phyloP scores from a whole-genome alignment of 1,140 invertebrate species.

The Ceratina calcarata region DNA sequence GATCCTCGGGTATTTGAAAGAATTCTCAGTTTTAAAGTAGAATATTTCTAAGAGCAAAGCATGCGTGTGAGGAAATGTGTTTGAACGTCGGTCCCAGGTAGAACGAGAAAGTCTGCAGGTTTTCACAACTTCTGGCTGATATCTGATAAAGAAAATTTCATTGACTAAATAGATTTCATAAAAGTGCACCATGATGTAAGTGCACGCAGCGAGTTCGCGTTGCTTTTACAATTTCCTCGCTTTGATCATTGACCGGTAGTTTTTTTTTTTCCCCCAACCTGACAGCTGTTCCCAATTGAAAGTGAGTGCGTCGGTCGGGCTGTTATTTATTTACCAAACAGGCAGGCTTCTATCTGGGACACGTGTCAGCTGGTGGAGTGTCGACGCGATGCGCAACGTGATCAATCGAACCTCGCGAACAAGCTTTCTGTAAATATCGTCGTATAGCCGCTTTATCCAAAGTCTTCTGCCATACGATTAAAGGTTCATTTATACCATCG shows the following conservation, averaged over 20 bases:
- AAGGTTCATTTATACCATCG: neutral
- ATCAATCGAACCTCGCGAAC: conserved; percentile 8
- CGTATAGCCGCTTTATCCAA: conserved; percentile 35
- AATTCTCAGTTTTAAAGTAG: neutral
- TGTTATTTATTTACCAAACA: conserved; percentile 19
- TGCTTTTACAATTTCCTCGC: neutral
- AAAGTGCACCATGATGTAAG: no score
- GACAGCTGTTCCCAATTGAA: neutral
- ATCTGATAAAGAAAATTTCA: no score
- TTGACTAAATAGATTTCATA: no score
- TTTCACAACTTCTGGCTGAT: no score
- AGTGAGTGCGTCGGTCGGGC: neutral
- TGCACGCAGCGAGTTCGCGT: no score
- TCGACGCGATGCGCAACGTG: neutral
- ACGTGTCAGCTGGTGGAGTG: neutral
- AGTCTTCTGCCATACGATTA: conserved; percentile 43
- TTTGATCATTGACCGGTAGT: neutral
- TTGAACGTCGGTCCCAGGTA: neutral
- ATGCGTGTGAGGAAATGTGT: neutral
- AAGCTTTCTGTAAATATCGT: conserved; percentile 42
- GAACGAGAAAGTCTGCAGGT: neutral
- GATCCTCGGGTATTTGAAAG: no score
- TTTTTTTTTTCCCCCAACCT: no score
- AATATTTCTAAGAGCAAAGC: neutral
- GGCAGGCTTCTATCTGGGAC: conserved; percentile 19